Conservation (phyloP, 2,797 vertebrate genomes). For the Helostoma temminkii region DNA sequence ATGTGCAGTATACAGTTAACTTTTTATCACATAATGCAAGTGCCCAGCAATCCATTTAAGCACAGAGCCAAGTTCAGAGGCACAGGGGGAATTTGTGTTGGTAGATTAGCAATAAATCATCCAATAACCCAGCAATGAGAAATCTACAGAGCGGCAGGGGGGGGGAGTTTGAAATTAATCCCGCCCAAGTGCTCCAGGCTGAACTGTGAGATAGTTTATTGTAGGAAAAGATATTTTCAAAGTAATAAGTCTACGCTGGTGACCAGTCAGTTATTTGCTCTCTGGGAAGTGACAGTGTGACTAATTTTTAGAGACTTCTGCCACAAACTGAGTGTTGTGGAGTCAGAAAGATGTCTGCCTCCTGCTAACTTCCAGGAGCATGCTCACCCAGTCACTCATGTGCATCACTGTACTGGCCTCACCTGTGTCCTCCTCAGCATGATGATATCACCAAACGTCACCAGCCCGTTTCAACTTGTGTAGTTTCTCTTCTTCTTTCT, state of each 20-base stretch:
- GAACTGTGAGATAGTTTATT: conserved; percentile 71
- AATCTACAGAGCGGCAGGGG: conserved; percentile 69
- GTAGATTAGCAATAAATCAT: conserved; percentile 84
- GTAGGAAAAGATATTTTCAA: conserved; percentile 73
- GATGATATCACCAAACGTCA: conserved; percentile 76
- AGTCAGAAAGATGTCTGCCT: conserved; percentile 75
- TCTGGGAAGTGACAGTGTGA: conserved; percentile 74
- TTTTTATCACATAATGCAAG: conserved; percentile 62
- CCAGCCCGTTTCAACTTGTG: conserved; percentile 64
- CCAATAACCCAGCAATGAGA: conserved; percentile 77
- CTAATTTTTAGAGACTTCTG: conserved; percentile 76
- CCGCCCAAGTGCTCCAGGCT: conserved; percentile 67
- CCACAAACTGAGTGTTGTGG: conserved; percentile 63
- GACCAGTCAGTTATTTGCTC: conserved; percentile 67
- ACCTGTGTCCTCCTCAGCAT: conserved; percentile 79
- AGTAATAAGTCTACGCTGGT: conserved; percentile 75
- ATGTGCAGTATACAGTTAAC: conserved; percentile 55
- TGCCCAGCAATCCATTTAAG: conserved; percentile 77
- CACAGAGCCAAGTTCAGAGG: conserved; percentile 77
- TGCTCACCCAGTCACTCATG: conserved; percentile 80
- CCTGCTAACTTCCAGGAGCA: conserved; percentile 73
- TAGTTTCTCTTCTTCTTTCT: conserved; percentile 19
- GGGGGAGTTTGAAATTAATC: conserved; percentile 77
- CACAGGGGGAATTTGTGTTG: conserved; percentile 77
- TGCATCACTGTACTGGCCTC: conserved; percentile 70